phyloP scores from a whole-genome alignment of 1,140 invertebrate genomes.

The Leptonema lineaticorne region DNA sequence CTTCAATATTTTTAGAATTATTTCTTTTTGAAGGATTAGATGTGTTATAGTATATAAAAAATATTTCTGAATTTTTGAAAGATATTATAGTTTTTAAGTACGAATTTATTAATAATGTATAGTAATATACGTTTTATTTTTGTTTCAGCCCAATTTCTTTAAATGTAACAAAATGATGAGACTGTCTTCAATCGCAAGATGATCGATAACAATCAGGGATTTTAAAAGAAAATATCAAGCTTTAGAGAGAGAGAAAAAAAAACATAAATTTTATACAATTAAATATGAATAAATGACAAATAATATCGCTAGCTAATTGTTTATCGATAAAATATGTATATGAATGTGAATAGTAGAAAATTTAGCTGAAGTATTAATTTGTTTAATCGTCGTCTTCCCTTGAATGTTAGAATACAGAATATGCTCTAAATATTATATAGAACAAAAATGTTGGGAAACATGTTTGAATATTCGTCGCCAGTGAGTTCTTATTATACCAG shows the following conservation, averaged over 20 bases:
- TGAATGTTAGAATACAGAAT: background rate
- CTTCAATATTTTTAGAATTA: too few species aligned
- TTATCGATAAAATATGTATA: background rate
- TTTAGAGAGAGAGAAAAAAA: too few species aligned
- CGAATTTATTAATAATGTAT: too few species aligned
- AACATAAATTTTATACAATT: background rate
- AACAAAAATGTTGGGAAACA: conserved; percentile 34
- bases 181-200: conserved; percentile 15
- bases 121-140: background rate
- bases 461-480: conserved; percentile 39
- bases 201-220: background rate
- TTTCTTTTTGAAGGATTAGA: too few species aligned
- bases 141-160: conserved; percentile 16
- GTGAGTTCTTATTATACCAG: conserved; percentile 39
- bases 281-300: background rate
- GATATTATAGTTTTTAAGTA: too few species aligned
- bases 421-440: background rate
- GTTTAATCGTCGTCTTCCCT: conserved; percentile 33
- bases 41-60: too few species aligned
- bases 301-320: background rate
- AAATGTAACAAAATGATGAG: background rate
- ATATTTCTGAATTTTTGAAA: too few species aligned
- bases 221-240: background rate
- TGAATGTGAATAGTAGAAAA: conserved; percentile 12
- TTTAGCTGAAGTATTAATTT: too few species aligned